phyloP scores from a whole-genome alignment of 1,140 invertebrate genomes.

The Bombus turneri region DNA sequence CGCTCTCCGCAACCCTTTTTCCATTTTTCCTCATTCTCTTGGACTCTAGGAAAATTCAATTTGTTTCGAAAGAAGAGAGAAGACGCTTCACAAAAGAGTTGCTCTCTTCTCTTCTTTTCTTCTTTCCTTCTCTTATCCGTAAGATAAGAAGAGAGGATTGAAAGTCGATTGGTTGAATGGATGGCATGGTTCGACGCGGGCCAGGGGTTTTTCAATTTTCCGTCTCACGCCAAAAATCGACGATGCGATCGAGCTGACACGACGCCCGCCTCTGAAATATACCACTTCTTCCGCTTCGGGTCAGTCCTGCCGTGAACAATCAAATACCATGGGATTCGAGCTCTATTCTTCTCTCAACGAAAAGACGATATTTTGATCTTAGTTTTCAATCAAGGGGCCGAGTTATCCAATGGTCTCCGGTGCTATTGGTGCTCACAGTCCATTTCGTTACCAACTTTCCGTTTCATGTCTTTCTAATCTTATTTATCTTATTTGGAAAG shows the following conservation, averaged over 20 bases:
- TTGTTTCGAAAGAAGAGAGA: background rate
- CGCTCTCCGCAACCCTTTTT: background rate
- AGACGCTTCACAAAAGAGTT: background rate
- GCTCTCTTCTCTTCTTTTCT: background rate
- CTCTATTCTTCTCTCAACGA: background rate
- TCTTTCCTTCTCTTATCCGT: background rate
- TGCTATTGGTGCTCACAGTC: too few relatives aligned
- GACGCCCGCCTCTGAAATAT: background rate
- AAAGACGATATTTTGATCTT: background rate
- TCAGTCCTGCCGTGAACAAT: background rate
- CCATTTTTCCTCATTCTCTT: background rate
- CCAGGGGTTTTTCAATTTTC: conserved; percentile 19
- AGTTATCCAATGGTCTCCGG: background rate
- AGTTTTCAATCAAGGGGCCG: fast-evolving
- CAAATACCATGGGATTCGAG: background rate
- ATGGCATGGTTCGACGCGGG: background rate
- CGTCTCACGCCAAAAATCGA: background rate
- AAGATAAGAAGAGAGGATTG: background rate
- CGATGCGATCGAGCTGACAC: background rate
- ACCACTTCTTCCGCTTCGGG: background rate
- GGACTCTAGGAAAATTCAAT: conserved; percentile 39
- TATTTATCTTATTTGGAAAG: background rate
- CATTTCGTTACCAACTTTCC: background rate
- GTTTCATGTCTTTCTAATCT: background rate
- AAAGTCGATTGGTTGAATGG: conserved; percentile 9